A percentile compares a stretch with the other conserved stretches of the same genome.
Evolutionary conservation across 2,888 invertebrate species (phyloP).

Genomic region (Tachina lurida): DNA sequence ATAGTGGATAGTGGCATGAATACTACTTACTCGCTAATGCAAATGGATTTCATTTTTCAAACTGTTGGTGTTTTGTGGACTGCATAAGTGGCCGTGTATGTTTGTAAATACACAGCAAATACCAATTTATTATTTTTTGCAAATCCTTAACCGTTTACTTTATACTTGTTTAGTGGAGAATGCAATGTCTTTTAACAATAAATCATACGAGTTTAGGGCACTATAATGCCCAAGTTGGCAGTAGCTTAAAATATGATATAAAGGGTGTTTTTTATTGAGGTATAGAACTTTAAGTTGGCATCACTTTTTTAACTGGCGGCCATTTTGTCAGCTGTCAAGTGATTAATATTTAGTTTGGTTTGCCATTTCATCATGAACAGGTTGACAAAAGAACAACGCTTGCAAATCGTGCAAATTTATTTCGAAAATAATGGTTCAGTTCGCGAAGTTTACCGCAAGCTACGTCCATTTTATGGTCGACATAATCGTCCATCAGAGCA

Average conservation of each 20-base stretch:
- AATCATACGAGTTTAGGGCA: conserved; percentile 29
- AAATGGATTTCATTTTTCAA: conserved; percentile 42
- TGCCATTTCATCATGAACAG: no score
- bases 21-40: neutral
- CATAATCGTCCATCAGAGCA: no score
- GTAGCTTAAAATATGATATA: neutral
- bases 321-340: no score
- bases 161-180: neutral
- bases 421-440: no score
- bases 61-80: neutral
- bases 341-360: no score
- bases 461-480: no score
- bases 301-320: no score
- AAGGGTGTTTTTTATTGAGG: no score
- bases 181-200: conserved; percentile 15
- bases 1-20: neutral
- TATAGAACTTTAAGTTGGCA: no score
- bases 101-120: neutral
- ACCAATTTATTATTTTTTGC: neutral
- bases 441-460: no score
- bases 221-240: conserved; percentile 15
- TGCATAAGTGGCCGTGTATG: neutral
- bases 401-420: no score
- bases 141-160: conserved; percentile 27
- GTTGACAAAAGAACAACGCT: no score